A percentile compares a stretch with the other conserved stretches of the same genome.
Conservation (phyloP, 2,888 invertebrate species). For the Dryobotodes eremita region DNA sequence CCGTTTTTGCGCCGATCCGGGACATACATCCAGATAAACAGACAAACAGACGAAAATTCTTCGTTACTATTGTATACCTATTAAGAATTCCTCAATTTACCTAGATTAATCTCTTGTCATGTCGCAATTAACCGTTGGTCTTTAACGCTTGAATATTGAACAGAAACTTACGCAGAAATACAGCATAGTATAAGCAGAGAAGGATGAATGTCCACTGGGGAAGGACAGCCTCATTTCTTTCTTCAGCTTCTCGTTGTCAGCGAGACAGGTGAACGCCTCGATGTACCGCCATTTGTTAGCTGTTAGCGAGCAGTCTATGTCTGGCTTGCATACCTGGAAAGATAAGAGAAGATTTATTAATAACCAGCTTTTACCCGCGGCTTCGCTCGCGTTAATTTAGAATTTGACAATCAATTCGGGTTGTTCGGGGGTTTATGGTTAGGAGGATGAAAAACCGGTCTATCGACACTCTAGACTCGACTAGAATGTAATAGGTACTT, state of each 20-base stretch:
- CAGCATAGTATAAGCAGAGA: slow-evolving; percentile 96
- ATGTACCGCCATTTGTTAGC: slow-evolving; percentile 92
- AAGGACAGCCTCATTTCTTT: slow-evolving; percentile 96
- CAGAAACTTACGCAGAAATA: slow-evolving; percentile 94
- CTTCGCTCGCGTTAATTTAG: too few relatives aligned
- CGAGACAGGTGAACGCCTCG: slow-evolving; percentile 93
- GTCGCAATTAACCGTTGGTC: background rate
- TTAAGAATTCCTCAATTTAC: too few relatives aligned
- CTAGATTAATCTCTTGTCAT: background rate
- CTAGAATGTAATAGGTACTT: too few relatives aligned
- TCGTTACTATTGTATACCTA: too few relatives aligned
- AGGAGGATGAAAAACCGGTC: too few relatives aligned
- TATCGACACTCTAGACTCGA: too few relatives aligned
- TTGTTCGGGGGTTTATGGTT: too few relatives aligned
- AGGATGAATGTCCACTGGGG: slow-evolving; percentile 97
- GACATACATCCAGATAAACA: too few relatives aligned
- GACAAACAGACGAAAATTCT: too few relatives aligned
- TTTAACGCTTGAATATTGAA: background rate
- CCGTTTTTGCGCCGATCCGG: too few relatives aligned
- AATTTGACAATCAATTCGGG: too few relatives aligned
- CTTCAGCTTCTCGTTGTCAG: slow-evolving; percentile 88
- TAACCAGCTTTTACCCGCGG: too few relatives aligned
- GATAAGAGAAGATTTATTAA: slow-evolving; percentile 28
- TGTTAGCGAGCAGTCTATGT: slow-evolving; percentile 91
- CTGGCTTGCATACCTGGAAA: slow-evolving; percentile 94